A percentile compares a stretch with the other conserved stretches of the same genome.
Evolutionary conservation across 2,888 invertebrate genomes (phyloP).

Genomic region (Ormyrus pomaceus): DNA sequence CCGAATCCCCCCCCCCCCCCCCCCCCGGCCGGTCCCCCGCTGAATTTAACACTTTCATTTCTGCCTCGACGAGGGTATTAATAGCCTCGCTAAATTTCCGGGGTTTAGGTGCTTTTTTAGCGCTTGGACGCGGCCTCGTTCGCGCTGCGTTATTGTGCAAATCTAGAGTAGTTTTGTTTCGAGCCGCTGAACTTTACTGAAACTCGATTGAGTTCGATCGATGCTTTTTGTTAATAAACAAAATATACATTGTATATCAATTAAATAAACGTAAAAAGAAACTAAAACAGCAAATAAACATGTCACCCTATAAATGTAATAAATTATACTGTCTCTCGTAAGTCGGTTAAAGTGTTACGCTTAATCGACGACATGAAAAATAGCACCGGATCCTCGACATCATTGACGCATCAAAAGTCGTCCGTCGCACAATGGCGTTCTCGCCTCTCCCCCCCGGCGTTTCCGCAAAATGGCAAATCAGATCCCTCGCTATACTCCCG

Average conservation of each 20-base stretch:
- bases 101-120: background rate
- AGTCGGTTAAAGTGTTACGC: too few relatives aligned
- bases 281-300: too few relatives aligned
- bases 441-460: too few relatives aligned
- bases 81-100: slow-evolving; percentile 31
- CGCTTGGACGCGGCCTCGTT: background rate
- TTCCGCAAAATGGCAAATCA: background rate
- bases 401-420: slow-evolving; percentile 9
- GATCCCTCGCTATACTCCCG: background rate
- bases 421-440: background rate
- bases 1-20: slow-evolving; percentile 47
- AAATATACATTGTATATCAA: too few relatives aligned
- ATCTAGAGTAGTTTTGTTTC: too few relatives aligned
- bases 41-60: slow-evolving; percentile 72
- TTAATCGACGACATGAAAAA: too few relatives aligned
- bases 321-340: too few relatives aligned
- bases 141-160: too few relatives aligned
- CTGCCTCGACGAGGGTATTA: slow-evolving; percentile 34
- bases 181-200: background rate
- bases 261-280: too few relatives aligned
- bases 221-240: too few relatives aligned
- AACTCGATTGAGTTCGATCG: background rate
- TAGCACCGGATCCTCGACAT: slow-evolving; percentile 12
- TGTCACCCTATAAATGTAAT: too few relatives aligned
- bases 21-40: slow-evolving; percentile 58